A percentile compares a stretch with the other conserved stretches of the same genome.
Conservation (phyloP, 2,888 invertebrate genomes). For the Pterostichus madidus region DNA sequence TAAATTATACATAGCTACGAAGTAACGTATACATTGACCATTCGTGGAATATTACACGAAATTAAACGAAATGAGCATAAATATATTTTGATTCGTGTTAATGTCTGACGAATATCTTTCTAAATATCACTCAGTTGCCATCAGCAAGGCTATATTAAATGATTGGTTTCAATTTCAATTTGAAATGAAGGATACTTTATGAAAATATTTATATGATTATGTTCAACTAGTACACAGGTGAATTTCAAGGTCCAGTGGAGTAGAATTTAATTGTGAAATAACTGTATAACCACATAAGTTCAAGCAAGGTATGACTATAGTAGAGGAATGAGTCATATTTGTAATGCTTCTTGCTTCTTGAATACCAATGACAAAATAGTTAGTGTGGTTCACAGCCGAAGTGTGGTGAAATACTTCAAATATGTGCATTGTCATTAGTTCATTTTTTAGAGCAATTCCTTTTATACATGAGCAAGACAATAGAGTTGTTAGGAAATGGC, state of each 20-base stretch:
- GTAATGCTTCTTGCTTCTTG: constrained; percentile 8
- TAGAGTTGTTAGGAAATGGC: too few species aligned
- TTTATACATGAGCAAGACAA: too few species aligned
- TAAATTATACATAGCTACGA: too few species aligned
- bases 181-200: constrained; percentile 28
- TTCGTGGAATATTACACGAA: not conserved
- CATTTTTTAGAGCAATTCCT: too few species aligned
- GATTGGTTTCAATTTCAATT: constrained; percentile 40
- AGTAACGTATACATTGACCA: too few species aligned
- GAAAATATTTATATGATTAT: constrained; percentile 48
- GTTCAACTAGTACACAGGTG: constrained; percentile 28
- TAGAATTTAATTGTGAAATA: constrained; percentile 49
- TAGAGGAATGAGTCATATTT: constrained; percentile 33
- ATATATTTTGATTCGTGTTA: not conserved
- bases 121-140: not conserved
- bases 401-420: not conserved
- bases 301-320: constrained; percentile 6
- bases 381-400: not conserved
- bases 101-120: not conserved
- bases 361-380: constrained; percentile 4
- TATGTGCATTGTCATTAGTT: too few species aligned
- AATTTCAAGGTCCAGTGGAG: constrained; percentile 45
- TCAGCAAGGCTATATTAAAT: not conserved
- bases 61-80: not conserved
- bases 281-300: constrained; percentile 42